phyloP scores from a whole-genome alignment of 1,140 invertebrate species.

The Ruditapes philippinarum region DNA sequence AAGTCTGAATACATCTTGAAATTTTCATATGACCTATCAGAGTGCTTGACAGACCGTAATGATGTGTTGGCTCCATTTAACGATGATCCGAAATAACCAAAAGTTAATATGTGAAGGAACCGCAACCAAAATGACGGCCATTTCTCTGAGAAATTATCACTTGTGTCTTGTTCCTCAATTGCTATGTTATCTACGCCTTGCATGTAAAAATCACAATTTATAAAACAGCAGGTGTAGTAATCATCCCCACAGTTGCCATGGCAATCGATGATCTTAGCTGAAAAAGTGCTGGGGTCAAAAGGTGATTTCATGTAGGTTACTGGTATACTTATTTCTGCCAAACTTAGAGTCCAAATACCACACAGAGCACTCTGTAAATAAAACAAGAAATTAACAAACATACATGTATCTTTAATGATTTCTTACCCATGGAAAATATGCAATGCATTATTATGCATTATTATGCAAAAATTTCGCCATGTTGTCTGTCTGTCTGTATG shows the following conservation, averaged over 20 bases:
- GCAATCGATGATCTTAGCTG: not conserved
- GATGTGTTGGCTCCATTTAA: not conserved
- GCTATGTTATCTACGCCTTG: not conserved
- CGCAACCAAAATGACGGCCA: not conserved
- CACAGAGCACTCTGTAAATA: constrained; percentile 4
- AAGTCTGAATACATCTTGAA: not conserved
- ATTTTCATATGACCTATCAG: not conserved
- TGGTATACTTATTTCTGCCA: not conserved
- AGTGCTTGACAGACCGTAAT: too few relatives aligned
- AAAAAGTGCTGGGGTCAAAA: not conserved
- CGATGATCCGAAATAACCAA: not conserved
- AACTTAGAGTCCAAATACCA: not conserved
- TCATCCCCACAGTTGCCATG: constrained; percentile 3
- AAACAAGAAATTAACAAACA: not conserved
- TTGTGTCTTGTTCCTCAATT: not conserved
- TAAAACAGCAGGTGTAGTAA: constrained; percentile 14
- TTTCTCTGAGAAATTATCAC: not conserved
- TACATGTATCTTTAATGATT: too few relatives aligned
- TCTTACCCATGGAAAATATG: too few relatives aligned
- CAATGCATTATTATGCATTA: too few relatives aligned
- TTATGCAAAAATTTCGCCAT: too few relatives aligned
- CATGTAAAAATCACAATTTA: not conserved
- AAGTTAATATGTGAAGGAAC: not conserved
- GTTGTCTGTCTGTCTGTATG: too few relatives aligned
- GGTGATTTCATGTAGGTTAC: not conserved